These are phyloP conservation scores for Heliangelus exortis DNA, from an alignment of 2,797 vertebrate genomes.

Conservation along the genomic window DNA sequence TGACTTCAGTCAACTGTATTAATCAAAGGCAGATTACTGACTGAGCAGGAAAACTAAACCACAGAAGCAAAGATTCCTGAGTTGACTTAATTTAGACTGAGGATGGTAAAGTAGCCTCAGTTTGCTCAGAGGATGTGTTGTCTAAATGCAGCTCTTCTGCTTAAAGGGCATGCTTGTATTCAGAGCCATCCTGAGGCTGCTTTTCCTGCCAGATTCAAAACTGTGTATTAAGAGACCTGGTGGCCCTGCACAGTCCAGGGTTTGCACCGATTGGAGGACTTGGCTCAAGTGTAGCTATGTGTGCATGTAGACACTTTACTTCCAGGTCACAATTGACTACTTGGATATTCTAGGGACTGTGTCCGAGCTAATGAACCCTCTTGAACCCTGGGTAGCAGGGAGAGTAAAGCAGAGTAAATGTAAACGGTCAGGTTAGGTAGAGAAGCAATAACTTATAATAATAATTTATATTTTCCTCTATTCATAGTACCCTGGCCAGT, in stretches of 20 bases:
- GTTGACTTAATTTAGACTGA: neutral
- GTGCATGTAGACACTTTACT: neutral
- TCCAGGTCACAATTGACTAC: neutral
- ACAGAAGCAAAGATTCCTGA: neutral
- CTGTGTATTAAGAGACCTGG: neutral
- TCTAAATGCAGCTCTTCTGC: neutral
- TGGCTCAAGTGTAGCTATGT: neutral
- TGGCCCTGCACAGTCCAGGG: neutral
- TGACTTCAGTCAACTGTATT: neutral
- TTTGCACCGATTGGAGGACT: neutral
- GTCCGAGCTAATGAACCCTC: neutral
- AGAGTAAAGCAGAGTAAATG: neutral
- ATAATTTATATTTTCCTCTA: neutral
- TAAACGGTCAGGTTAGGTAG: neutral
- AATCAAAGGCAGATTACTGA: slow-evolving; percentile 19
- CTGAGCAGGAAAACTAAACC: neutral
- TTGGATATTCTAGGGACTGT: neutral
- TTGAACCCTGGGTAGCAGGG: neutral
- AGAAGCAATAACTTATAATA: neutral
- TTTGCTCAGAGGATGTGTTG: neutral
- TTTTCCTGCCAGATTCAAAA: neutral
- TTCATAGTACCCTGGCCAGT: neutral
- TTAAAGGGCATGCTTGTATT: neutral
- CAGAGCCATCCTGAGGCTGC: neutral
- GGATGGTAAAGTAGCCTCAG: neutral